Base-by-base conservation (phyloP, 2,113 vertebrate genomes). In the Crocuta crocuta region DNA sequence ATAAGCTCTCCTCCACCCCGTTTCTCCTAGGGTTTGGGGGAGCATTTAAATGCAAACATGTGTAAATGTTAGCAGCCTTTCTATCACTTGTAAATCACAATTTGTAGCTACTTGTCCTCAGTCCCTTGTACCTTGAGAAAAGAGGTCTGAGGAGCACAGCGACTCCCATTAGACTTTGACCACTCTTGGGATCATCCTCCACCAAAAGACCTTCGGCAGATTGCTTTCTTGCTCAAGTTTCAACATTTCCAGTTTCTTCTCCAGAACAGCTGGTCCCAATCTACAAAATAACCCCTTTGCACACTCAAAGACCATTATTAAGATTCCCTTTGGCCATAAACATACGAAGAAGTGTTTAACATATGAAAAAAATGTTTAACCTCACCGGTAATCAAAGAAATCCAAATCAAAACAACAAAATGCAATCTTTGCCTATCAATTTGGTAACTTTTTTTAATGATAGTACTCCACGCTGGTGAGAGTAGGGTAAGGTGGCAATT, bases 291-390 rank as follows among this genome's bases (percentile, higher is more conserved):
- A 98, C 95, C 97, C 97, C 97, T 97, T 91, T 97, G 97, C 93
- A 97, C 94, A 93, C 94, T 97, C 88, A 93, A 97, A 97, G 94
- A 96, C 97, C 97, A 86, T 98, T 94, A 98, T 98, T 98, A 98
- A 98, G 96, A 97, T 95, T 96, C 98, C 96, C 95, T 84, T 91
- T 97, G 93, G 95, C 97, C 97, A 98, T 98, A 98, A 98, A 98
- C 98, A 97, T 97, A 97, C 50, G 95, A 98, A 97, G 97, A 98
- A 94, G 98, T 98, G 97, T 98, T 98, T 98, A 97, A 98, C 97
- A 96, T 97, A 98, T 68, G 97, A 96, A 98, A 97, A 97, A 98
- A 97, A 98, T 83, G 96, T 88, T 96, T 96, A 98, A 94, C 97
- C 97, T 98, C 91, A 95, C 97, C 93, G 80, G 95, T 97, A 98